Base-by-base conservation (phyloP, 2,113 vertebrate species). In the Semnornis frantzii region DNA sequence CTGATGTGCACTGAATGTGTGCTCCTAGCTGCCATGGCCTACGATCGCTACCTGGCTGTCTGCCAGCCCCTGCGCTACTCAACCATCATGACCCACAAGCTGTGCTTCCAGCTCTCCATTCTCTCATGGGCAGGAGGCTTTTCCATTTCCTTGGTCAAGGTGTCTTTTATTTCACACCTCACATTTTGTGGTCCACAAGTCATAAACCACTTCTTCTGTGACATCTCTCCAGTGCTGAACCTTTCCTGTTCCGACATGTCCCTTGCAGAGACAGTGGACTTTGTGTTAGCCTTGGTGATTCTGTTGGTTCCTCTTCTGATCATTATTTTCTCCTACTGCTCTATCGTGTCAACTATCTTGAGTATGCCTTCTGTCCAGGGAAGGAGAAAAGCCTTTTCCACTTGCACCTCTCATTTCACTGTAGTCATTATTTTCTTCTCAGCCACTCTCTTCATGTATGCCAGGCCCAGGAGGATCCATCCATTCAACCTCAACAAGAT, bases 1-100 rank as follows among this genome's bases (percentile, higher is more conserved):
- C 85, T 97, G 19, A 97, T 95, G 68, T 97, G 94, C 80, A 97
- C 96, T n/a, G 97, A 97, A 73, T 97, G 97, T 77, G 89, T 87
- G 52, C 69, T 88, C 33, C 33, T 87, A 59, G 85, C 76, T 33
- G 76, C 65, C 33, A 80, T 87, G 76, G 76, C 85, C 60, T 88
- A 73, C 52, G 85, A 88, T 31, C 34, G 60, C 30, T 88, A 73
- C 19, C 25, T 88, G 76, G 85, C 85, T 27, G 10, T 88, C 42
- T 88, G 85, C 34, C 85, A 73, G 17, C 76, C 69, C 21, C 25
- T 88, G 60, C 69, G 16, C 52, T 88, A 81, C 25, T 9, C 60
- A 59, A 54, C 52, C 54, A 66, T 74, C 60, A 81, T 81, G 76
- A 81, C 69, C 9, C 42, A 88, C 30, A 88, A 31, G 34, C 17